Base-by-base conservation (phyloP, 2,888 invertebrate genomes). In the Eupelmus urozonus region DNA sequence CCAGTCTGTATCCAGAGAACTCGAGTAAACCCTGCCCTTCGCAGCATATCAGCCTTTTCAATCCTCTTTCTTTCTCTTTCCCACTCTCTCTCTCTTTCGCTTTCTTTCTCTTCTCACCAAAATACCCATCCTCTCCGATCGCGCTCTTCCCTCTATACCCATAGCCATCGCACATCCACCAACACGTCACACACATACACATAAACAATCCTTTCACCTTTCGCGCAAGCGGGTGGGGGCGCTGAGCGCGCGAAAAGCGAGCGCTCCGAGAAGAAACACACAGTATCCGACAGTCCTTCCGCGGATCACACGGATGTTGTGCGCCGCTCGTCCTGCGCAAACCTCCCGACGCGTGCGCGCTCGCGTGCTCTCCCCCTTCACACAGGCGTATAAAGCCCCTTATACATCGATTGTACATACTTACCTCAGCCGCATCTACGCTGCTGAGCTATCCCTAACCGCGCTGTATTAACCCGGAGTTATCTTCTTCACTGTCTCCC, bases 231-330 rank as follows among this genome's bases (percentile, higher is more conserved):
- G 80, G 76, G 53, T 80, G 82, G 83, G 73, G 82, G 79, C 66
- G 74, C 74, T 69, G 81, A 70, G 72, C 79, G 79, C 81, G 80
- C 74, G 79, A 79, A 63, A 40, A 23, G 49, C 67, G 27, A 67
- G 18, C 9, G 62, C 34, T 18, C 7, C 60, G 18, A 34, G 55
- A 60, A 27, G 27, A 60, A 60, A 60, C 63, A 49, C 45, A 45
- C 45, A 60, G 60, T 60, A 40, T 49, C 27, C 65, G 65, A 63
- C 86, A 85, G 86, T 87, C 85, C 85, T 88, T 86, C 86, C 84
- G 85, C 80, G 87, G 87, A 81, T 82, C 18, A n/a, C 84, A 81
- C 62, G 62, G 71, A 62, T 62, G 53, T 62, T 62, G 71, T 25
- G 71, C n/a, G 53, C n/a, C 13, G 16, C 29, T 59, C 59, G 25